Evolutionary conservation across 2,797 vertebrate genomes (phyloP).

Genomic region (Tadarida brasiliensis): DNA sequence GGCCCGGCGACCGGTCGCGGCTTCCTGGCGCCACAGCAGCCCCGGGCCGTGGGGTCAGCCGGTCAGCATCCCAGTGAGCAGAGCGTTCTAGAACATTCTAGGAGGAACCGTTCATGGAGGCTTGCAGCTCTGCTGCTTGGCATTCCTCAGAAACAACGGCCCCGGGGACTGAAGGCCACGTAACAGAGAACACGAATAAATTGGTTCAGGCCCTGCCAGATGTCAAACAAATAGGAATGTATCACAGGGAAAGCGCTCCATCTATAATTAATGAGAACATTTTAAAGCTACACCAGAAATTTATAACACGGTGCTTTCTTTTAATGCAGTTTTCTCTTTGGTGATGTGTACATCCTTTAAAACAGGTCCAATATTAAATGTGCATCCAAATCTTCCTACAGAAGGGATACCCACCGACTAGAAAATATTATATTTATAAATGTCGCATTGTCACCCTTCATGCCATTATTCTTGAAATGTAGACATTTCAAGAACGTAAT

Average conservation of each 20-base stretch:
- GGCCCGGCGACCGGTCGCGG: conserved; percentile 23
- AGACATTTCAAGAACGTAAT: conserved; percentile 42
- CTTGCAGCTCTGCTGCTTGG: conserved; percentile 9
- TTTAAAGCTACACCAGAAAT: conserved; percentile 68
- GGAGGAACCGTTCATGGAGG: conserved; percentile 62
- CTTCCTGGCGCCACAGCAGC: background rate
- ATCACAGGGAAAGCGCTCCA: conserved; percentile 45
- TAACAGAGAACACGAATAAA: conserved; percentile 59
- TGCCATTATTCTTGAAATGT: background rate
- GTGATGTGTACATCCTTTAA: conserved; percentile 59
- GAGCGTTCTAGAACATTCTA: conserved; percentile 53
- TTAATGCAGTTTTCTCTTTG: conserved; percentile 42
- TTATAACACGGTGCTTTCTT: conserved; percentile 30
- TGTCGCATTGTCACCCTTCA: conserved; percentile 22
- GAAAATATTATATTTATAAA: conserved; percentile 66
- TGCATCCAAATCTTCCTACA: conserved; percentile 53
- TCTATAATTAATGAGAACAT: conserved; percentile 73
- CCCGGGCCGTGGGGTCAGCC: background rate
- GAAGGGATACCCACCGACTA: conserved; percentile 43
- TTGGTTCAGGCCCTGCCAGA: conserved; percentile 15
- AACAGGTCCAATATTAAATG: conserved; percentile 66
- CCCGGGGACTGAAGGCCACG: background rate
- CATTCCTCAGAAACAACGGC: conserved; percentile 61
- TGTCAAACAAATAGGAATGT: conserved; percentile 58
- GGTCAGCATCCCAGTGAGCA: background rate